phyloP scores from a whole-genome alignment of 2,113 vertebrate species.

The Sander lucioperca region DNA sequence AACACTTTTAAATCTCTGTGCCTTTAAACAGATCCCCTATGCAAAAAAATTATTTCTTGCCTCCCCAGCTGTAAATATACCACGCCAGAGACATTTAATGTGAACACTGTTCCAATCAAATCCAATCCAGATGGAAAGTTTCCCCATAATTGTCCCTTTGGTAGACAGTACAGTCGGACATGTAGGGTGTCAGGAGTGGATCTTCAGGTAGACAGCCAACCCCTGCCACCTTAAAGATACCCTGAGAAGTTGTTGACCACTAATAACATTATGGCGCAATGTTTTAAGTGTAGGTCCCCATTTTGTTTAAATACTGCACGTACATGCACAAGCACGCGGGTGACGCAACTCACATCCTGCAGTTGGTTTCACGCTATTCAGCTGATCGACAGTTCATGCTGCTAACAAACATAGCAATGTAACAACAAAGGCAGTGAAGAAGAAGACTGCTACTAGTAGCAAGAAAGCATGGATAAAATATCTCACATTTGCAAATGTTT shows the following conservation, averaged over 20 bases:
- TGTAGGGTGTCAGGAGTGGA: background rate
- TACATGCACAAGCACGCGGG: background rate
- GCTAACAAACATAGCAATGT: background rate
- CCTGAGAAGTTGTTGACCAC: background rate
- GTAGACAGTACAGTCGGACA: slow-evolving; percentile 5
- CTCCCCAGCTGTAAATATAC: slow-evolving; percentile 38
- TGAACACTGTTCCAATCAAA: slow-evolving; percentile 22
- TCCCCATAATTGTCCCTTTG: background rate
- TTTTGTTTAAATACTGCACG: background rate
- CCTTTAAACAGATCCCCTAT: slow-evolving; percentile 33
- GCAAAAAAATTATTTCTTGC: slow-evolving; percentile 35
- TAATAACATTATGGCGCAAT: background rate
- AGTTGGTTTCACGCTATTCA: background rate
- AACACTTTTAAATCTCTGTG: slow-evolving; percentile 22
- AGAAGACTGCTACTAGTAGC: background rate
- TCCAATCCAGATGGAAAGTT: slow-evolving; percentile 58
- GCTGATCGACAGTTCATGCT: background rate
- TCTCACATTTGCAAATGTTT: background rate
- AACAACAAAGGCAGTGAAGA: background rate
- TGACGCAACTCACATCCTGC: background rate
- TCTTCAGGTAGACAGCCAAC: slow-evolving; percentile 1
- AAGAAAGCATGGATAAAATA: background rate
- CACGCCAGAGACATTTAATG: slow-evolving; percentile 17
- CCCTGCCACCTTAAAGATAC: background rate
- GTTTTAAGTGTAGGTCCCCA: background rate